phyloP scores from a whole-genome alignment of 1,140 invertebrate genomes.

The Onthophagus taurus region DNA sequence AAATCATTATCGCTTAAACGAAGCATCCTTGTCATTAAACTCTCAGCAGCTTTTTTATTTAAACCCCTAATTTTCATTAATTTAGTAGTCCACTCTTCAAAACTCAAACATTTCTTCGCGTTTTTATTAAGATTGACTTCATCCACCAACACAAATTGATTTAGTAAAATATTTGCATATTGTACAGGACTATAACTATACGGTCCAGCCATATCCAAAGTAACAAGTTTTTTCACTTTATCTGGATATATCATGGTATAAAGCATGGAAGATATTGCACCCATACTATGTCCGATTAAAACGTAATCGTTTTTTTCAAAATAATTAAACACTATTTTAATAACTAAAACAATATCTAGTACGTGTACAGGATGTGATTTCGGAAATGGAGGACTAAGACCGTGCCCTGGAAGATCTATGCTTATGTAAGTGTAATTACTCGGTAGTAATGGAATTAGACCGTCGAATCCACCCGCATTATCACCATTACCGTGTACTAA shows the following conservation, averaged over 20 bases:
- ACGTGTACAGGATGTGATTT: slow-evolving; percentile 37
- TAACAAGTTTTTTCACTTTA: slow-evolving; percentile 41
- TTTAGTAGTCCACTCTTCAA: too few species aligned
- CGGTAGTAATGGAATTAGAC: too few species aligned
- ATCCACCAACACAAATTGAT: too few species aligned
- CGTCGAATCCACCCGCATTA: too few species aligned
- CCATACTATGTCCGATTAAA: slow-evolving; percentile 51
- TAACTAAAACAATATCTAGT: slow-evolving; percentile 37
- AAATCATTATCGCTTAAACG: slow-evolving; percentile 29
- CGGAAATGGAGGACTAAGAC: slow-evolving; percentile 50
- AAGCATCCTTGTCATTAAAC: slow-evolving; percentile 42
- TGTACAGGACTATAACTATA: too few species aligned
- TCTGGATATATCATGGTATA: slow-evolving; percentile 42
- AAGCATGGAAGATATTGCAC: slow-evolving; percentile 40
- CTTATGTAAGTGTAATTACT: too few species aligned
- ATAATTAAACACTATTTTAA: slow-evolving; percentile 43
- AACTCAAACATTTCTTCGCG: too few species aligned
- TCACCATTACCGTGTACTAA: too few species aligned
- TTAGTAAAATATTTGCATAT: too few species aligned
- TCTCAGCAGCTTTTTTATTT: slow-evolving; percentile 38
- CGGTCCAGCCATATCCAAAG: slow-evolving; percentile 47
- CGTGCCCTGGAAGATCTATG: slow-evolving; percentile 58
- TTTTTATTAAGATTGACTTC: too few species aligned
- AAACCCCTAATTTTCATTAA: too few species aligned
- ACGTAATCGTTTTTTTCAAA: slow-evolving; percentile 19